Conservation (phyloP, 1,140 invertebrate genomes). For the Achatina immaculata region DNA sequence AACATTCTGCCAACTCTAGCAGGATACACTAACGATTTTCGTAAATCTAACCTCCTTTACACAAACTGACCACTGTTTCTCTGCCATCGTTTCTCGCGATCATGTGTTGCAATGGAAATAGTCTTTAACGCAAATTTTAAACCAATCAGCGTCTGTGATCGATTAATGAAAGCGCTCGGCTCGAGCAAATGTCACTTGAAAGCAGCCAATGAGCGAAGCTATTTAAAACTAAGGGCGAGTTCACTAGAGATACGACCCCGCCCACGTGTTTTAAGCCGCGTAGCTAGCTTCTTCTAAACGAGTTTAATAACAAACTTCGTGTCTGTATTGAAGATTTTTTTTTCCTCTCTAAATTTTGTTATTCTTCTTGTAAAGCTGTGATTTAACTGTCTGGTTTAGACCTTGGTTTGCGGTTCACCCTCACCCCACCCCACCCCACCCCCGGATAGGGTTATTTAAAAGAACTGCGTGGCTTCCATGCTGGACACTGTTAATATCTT, state of each 20-base stretch:
- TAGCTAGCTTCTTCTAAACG: background rate
- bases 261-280: background rate
- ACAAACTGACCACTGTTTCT: no score
- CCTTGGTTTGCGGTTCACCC: background rate
- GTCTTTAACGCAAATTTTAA: background rate
- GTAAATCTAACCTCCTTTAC: no score
- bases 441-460: conserved; percentile 8
- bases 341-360: no score
- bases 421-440: no score
- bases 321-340: no score
- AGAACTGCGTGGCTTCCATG: background rate
- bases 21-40: no score
- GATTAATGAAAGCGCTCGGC: background rate
- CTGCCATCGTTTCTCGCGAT: no score
- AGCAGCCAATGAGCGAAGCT: background rate
- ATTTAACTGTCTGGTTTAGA: background rate
- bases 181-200: background rate
- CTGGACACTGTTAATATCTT: background rate
- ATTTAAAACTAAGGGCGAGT: background rate
- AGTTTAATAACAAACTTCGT: background rate
- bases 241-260: background rate
- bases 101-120: no score
- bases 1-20: no score
- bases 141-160: background rate
- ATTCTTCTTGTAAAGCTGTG: background rate